A percentile compares a stretch with the other conserved stretches of the same genome.
Conservation (phyloP, 2,113 vertebrate genomes). For the Eleginops maclovinus region DNA sequence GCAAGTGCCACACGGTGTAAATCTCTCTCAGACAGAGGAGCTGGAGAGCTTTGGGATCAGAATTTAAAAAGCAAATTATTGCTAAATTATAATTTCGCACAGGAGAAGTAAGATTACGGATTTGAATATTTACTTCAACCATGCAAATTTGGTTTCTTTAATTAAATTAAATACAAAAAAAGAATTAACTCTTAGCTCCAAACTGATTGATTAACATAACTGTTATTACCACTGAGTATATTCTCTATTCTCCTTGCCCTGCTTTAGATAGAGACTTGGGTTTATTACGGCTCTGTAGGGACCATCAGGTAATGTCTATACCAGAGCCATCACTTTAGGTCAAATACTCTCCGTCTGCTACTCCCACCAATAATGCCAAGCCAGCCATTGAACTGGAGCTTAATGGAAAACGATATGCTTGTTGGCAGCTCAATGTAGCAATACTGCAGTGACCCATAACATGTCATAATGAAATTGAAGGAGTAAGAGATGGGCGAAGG, state of each 20-base stretch:
- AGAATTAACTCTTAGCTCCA: not conserved
- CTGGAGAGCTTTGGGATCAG: conserved; percentile 24
- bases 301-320: conserved; percentile 55
- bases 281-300: conserved; percentile 47
- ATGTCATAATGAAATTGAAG: conserved; percentile 73
- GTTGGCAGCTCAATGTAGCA: conserved; percentile 73
- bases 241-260: conserved; percentile 8
- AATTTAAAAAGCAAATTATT: conserved; percentile 35
- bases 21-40: conserved; percentile 41
- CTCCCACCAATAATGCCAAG: conserved; percentile 67
- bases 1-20: conserved; percentile 63
- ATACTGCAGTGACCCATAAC: conserved; percentile 73
- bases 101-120: not conserved
- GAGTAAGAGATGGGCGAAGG: conserved; percentile 27
- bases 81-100: conserved; percentile 8
- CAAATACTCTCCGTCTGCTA: conserved; percentile 74
- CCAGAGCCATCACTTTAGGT: conserved; percentile 71
- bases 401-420: conserved; percentile 81
- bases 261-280: conserved; percentile 39
- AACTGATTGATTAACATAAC: conserved; percentile 1
- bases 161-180: not conserved
- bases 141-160: not conserved
- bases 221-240: not conserved
- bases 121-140: not conserved
- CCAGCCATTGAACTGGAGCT: conserved; percentile 66